Evolutionary conservation across 2,113 vertebrate species (phyloP).

Genomic region (Catharus fuscescens): DNA sequence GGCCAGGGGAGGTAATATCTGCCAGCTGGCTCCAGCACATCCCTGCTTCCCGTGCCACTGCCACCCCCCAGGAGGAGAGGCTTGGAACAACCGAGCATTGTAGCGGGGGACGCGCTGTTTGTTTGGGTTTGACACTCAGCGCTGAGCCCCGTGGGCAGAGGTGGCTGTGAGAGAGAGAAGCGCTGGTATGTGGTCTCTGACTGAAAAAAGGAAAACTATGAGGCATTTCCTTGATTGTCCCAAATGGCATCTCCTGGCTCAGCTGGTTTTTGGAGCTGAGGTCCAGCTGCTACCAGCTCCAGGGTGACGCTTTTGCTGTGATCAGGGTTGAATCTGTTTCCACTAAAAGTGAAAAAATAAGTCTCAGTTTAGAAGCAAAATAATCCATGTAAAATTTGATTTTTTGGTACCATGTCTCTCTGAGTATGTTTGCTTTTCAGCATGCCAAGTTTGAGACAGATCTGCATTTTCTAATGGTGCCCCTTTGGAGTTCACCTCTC

Average conservation of each 20-base stretch:
- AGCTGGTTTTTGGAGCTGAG: not conserved
- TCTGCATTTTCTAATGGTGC: not conserved
- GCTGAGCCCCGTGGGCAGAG: not conserved
- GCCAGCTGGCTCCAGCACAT: not conserved
- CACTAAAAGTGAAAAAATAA: slow-evolving; percentile 30
- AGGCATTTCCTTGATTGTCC: not conserved
- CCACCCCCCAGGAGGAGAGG: not conserved
- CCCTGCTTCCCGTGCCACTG: not conserved
- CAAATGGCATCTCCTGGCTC: not conserved
- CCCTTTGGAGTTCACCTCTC: not conserved
- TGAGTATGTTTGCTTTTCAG: slow-evolving; percentile 16
- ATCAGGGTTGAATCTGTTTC: slow-evolving; percentile 1
- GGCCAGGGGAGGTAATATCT: not conserved
- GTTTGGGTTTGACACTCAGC: not conserved
- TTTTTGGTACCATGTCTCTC: not conserved
- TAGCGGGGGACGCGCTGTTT: not conserved
- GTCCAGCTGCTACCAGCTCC: not conserved
- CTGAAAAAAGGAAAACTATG: not conserved
- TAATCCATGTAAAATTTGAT: not conserved
- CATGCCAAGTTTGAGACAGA: slow-evolving; percentile 18
- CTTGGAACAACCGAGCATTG: not conserved
- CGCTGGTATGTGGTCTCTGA: not conserved
- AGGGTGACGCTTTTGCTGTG: not conserved
- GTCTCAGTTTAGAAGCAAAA: not conserved
- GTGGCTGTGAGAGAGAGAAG: not conserved